A percentile compares a stretch with the other conserved stretches of the same genome.
Conservation (phyloP, 2,888 invertebrate species). For the Choristoneura rosaceana region DNA sequence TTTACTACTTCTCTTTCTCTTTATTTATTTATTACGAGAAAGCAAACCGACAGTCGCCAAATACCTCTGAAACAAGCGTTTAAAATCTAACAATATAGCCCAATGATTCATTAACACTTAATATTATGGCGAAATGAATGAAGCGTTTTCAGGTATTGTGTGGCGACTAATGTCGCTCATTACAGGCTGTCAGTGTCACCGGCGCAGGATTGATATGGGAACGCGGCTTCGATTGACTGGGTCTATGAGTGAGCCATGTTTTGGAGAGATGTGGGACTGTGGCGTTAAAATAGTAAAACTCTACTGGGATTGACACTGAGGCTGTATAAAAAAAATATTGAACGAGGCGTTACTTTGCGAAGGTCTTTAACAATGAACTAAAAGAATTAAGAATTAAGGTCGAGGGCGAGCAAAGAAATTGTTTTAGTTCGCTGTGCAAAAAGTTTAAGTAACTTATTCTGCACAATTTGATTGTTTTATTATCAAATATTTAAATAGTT, state of each 20-base stretch:
- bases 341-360: too few relatives aligned
- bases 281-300: not conserved
- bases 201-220: constrained; percentile 37
- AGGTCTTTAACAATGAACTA: too few relatives aligned
- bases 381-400: too few relatives aligned
- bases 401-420: too few relatives aligned
- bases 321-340: too few relatives aligned
- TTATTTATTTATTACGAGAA: too few relatives aligned
- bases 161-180: constrained; percentile 33
- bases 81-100: not conserved
- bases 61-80: not conserved
- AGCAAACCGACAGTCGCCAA: not conserved
- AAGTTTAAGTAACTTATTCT: too few relatives aligned
- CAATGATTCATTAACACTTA: constrained; percentile 11
- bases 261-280: constrained; percentile 6
- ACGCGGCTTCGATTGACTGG: constrained; percentile 31
- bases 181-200: constrained; percentile 30
- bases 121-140: constrained; percentile 23
- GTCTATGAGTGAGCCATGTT: constrained; percentile 21
- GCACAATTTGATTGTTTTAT: too few relatives aligned
- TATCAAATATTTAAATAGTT: too few relatives aligned
- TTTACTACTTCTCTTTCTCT: too few relatives aligned
- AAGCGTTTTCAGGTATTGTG: constrained; percentile 16
- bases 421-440: too few relatives aligned
- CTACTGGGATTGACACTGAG: too few relatives aligned